phyloP scores from a whole-genome alignment of 2,888 invertebrate genomes.

The Rhodophaea formosa region DNA sequence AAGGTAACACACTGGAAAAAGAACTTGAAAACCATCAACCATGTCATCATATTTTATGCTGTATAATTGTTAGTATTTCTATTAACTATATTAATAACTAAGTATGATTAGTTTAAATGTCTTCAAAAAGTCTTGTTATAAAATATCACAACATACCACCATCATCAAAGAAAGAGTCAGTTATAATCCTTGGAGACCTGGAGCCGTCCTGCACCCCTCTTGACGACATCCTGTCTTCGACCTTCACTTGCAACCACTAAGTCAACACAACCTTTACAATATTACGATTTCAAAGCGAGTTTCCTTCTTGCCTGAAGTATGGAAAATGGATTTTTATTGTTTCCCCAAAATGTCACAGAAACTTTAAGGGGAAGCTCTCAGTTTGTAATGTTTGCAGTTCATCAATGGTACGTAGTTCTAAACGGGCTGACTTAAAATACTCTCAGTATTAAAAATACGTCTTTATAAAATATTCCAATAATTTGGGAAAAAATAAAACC shows the following conservation, averaged over 20 bases:
- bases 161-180: conserved; percentile 75
- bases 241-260: conserved; percentile 12
- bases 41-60: no score
- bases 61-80: no score
- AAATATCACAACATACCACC: conserved; percentile 48
- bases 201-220: conserved; percentile 72
- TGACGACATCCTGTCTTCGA: conserved; percentile 56
- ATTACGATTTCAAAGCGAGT: background rate
- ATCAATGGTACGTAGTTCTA: no score
- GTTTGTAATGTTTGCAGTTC: background rate
- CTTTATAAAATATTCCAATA: no score
- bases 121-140: no score
- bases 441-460: no score
- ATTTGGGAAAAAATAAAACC: no score
- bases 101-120: no score
- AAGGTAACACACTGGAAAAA: no score
- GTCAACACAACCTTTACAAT: background rate
- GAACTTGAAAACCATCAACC: no score
- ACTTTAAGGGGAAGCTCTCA: background rate
- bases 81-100: no score
- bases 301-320: conserved; percentile 1
- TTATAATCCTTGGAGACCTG: conserved; percentile 64
- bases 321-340: background rate
- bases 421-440: no score
- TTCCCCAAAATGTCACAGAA: background rate